Evolutionary conservation across 2,888 invertebrate species (phyloP).

Genomic region (Mesochorus sp.): DNA sequence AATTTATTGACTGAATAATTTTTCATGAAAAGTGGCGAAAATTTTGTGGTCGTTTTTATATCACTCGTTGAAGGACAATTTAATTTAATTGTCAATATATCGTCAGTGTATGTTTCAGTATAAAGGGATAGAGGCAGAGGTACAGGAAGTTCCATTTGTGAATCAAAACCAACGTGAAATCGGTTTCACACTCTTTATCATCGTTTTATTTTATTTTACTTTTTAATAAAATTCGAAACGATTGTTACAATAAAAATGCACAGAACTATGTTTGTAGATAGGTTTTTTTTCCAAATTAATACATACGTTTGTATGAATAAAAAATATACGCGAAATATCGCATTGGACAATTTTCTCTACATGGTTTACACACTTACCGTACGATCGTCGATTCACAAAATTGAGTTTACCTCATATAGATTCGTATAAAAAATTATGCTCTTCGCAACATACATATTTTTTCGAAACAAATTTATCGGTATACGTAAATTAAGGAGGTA

Average conservation of each 20-base stretch:
- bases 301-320: constrained; percentile 6
- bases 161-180: too few species aligned
- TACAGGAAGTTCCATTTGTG: too few species aligned
- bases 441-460: too few species aligned
- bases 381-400: neutral
- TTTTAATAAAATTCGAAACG: neutral
- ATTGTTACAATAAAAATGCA: neutral
- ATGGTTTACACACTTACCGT: constrained; percentile 29
- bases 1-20: neutral
- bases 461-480: too few species aligned
- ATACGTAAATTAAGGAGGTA: too few species aligned
- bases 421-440: neutral
- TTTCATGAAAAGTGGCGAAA: neutral
- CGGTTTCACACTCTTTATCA: neutral
- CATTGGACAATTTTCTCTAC: constrained; percentile 32
- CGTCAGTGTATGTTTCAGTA: too few species aligned
- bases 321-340: constrained; percentile 8
- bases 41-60: too few species aligned
- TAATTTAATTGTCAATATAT: too few species aligned
- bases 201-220: neutral
- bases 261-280: neutral
- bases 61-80: too few species aligned
- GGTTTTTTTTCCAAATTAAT: neutral
- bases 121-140: too few species aligned
- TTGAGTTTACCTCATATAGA: too few species aligned